phyloP scores from a whole-genome alignment of 30 jellyfish, hydroid and myxozoan genomes.

The Euphysa ruthae region DNA sequence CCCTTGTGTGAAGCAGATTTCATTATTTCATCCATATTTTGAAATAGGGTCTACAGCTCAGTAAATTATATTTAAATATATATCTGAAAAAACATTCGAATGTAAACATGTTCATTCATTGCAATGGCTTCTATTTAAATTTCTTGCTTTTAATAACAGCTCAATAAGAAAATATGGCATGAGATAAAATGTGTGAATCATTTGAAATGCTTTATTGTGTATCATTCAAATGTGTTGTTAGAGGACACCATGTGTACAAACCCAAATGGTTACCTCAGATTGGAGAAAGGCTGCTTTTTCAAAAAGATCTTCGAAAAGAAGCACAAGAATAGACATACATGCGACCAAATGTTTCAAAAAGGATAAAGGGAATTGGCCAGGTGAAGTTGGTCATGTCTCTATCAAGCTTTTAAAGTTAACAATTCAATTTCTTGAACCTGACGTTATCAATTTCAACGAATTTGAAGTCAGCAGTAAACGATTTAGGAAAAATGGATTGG shows the following conservation, averaged over 20 bases:
- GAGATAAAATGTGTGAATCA: background rate
- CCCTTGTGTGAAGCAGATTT: constrained; percentile 5
- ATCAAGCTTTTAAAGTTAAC: background rate
- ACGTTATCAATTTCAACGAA: background rate
- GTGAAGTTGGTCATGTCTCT: too few species aligned
- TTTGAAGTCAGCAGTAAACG: too few species aligned
- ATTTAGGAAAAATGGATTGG: too few species aligned
- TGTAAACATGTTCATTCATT: too few species aligned
- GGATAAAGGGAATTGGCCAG: too few species aligned
- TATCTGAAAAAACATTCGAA: too few species aligned
- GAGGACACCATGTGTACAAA: constrained; percentile 24
- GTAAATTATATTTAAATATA: background rate
- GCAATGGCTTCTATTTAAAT: too few species aligned
- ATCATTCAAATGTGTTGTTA: background rate
- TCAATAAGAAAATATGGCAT: background rate
- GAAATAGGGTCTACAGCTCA: background rate
- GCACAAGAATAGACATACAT: constrained; percentile 5
- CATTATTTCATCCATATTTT: background rate
- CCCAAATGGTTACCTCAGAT: background rate
- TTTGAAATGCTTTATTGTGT: too few species aligned
- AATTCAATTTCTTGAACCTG: background rate
- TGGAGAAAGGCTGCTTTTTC: constrained; percentile 15
- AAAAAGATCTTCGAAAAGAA: constrained; percentile 5
- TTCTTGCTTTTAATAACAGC: too few species aligned
- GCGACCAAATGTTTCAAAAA: too few species aligned